phyloP scores from a whole-genome alignment of 2,113 vertebrate genomes.

The Spea bombifrons region DNA sequence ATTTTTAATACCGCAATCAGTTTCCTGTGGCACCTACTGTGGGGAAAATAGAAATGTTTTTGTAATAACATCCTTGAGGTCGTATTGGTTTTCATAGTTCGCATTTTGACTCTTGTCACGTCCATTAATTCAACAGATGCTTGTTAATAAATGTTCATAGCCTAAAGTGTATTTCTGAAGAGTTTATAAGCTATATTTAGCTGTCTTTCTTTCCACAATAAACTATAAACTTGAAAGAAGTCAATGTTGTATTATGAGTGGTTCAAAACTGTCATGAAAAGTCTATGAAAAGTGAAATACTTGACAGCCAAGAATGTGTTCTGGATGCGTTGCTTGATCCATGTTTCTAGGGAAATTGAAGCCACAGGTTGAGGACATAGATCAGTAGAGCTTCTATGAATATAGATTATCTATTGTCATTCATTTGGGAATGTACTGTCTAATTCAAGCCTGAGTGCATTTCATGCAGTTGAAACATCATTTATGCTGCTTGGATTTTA shows the following conservation, averaged over 20 bases:
- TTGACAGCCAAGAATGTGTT: constrained; percentile 47
- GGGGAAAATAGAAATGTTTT: no score
- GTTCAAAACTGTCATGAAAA: constrained; percentile 40
- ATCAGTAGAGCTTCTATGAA: constrained; percentile 47
- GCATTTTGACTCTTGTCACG: neutral
- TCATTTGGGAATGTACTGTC: constrained; percentile 35
- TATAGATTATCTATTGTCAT: constrained; percentile 49
- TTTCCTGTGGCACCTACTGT: no score
- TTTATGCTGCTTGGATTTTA: constrained; percentile 33
- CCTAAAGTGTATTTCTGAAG: constrained; percentile 4
- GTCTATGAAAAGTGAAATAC: constrained; percentile 42
- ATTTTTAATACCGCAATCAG: no score
- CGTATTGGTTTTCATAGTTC: no score
- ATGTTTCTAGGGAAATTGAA: constrained; percentile 48
- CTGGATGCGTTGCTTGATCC: constrained; percentile 44
- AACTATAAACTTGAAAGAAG: constrained; percentile 41
- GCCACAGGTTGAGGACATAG: constrained; percentile 47
- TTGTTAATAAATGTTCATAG: constrained; percentile 34
- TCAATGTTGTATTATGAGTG: constrained; percentile 39
- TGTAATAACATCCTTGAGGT: no score
- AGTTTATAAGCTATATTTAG: constrained; percentile 36
- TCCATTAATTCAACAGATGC: neutral
- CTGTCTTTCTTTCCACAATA: constrained; percentile 11
- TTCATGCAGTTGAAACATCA: constrained; percentile 36
- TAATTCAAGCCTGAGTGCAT: constrained; percentile 38